phyloP scores from a whole-genome alignment of 2,888 invertebrate species.

The Lamellibrachia satsuma region DNA sequence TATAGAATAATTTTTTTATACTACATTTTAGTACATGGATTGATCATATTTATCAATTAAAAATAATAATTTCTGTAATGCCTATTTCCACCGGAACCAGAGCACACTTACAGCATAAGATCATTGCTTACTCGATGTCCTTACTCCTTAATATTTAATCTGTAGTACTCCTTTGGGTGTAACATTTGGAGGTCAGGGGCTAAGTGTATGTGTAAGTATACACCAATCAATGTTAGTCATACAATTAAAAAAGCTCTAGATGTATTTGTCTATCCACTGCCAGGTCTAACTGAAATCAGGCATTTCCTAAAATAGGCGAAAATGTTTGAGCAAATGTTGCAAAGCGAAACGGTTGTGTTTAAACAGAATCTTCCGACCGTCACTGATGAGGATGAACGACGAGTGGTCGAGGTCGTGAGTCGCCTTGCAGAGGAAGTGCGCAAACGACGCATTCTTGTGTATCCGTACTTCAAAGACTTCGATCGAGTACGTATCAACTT shows the following conservation, averaged over 20 bases:
- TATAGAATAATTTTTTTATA: neutral
- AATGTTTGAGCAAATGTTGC: neutral
- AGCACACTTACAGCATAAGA: neutral
- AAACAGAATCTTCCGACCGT: conserved; percentile 56
- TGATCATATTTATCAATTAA: neutral
- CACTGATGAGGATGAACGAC: conserved; percentile 53
- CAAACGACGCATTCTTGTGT: conserved; percentile 61
- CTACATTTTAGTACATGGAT: neutral
- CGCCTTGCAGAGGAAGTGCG: conserved; percentile 57
- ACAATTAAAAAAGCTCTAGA: neutral
- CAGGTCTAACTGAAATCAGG: neutral
- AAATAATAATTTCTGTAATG: neutral
- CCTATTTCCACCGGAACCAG: no score
- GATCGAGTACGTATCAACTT: conserved; percentile 58
- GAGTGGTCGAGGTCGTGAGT: conserved; percentile 50
- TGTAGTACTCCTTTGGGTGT: neutral
- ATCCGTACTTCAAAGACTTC: conserved; percentile 65
- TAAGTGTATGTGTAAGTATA: neutral
- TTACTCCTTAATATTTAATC: neutral
- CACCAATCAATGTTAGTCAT: neutral
- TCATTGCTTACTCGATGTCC: neutral
- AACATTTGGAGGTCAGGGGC: no score
- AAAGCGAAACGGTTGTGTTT: neutral
- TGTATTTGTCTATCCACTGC: neutral
- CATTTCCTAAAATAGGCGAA: neutral